Percentiles rank a stretch among this genome's conserved stretches.
These are phyloP conservation scores for Anarhynchus alexandrinus DNA, from an alignment of 2,113 vertebrate species.

Conservation along the genomic window DNA sequence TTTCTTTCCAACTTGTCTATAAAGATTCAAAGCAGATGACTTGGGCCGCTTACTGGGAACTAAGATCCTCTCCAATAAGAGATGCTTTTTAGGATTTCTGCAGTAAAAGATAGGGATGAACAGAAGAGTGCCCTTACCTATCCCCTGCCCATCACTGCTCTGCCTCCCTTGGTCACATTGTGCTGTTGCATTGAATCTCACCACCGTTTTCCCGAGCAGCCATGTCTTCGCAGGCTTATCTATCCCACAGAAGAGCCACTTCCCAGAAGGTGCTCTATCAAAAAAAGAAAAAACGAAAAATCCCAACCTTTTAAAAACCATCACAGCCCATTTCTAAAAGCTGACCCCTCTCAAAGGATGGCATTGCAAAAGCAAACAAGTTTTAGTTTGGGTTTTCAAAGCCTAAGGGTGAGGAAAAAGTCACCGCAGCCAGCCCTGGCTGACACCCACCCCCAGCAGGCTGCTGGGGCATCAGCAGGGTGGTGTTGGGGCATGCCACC, in stretches of 20 bases:
- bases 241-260: background rate
- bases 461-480: background rate
- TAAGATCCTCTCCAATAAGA: background rate
- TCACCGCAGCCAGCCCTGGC: background rate
- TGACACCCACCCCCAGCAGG: background rate
- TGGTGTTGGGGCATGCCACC: rapidly evolving
- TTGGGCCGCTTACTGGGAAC: background rate
- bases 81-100: background rate
- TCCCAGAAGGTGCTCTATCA: background rate
- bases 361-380: background rate
- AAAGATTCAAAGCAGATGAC: background rate
- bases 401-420: too few species aligned
- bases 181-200: background rate
- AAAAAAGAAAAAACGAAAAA: background rate
- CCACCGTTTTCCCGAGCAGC: background rate
- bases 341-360: background rate
- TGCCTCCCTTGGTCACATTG: background rate
- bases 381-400: background rate
- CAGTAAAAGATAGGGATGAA: background rate
- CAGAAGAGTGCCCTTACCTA: background rate
- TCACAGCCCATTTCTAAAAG: background rate
- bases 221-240: background rate
- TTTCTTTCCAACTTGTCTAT: background rate
- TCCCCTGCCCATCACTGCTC: background rate
- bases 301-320: background rate